A percentile compares a stretch with the other conserved stretches of the same genome.
These are phyloP conservation scores for Lota lota DNA, from an alignment of 2,113 vertebrate species.

Conservation along the genomic window DNA sequence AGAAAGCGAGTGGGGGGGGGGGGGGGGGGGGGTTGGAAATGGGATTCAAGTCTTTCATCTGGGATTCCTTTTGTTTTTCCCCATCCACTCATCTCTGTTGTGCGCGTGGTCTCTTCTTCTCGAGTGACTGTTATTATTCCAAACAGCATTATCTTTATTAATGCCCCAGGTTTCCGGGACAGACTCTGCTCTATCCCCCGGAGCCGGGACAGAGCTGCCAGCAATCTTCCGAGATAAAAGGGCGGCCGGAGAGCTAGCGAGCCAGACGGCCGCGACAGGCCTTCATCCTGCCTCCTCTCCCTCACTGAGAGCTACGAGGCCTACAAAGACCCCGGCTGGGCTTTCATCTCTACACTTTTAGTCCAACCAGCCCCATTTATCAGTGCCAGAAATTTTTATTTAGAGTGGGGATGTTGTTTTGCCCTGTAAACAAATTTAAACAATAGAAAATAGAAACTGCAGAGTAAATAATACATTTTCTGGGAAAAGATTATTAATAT, in stretches of 20 bases:
- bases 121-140: constrained; percentile 75
- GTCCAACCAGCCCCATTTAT: constrained; percentile 40
- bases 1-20: neutral
- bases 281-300: constrained; percentile 57
- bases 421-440: neutral
- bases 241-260: constrained; percentile 48
- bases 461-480: too few species aligned
- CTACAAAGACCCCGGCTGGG: constrained; percentile 56
- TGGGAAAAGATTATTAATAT: too few species aligned
- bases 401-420: neutral
- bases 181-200: neutral
- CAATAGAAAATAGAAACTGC: neutral
- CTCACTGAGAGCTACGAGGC: constrained; percentile 44
- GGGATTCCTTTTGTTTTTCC: constrained; percentile 63
- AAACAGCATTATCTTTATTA: constrained; percentile 75
- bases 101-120: constrained; percentile 41
- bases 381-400: constrained; percentile 19
- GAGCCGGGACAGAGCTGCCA: constrained; percentile 44
- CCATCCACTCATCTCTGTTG: constrained; percentile 52
- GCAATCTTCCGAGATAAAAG: constrained; percentile 77
- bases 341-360: constrained; percentile 69
- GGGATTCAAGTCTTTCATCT: constrained; percentile 75
- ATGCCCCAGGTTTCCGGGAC: constrained; percentile 63
- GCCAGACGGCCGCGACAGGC: constrained; percentile 42
- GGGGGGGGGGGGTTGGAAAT: neutral